Conservation (phyloP, 2,797 vertebrate species). For the Myripristis jacobus region DNA sequence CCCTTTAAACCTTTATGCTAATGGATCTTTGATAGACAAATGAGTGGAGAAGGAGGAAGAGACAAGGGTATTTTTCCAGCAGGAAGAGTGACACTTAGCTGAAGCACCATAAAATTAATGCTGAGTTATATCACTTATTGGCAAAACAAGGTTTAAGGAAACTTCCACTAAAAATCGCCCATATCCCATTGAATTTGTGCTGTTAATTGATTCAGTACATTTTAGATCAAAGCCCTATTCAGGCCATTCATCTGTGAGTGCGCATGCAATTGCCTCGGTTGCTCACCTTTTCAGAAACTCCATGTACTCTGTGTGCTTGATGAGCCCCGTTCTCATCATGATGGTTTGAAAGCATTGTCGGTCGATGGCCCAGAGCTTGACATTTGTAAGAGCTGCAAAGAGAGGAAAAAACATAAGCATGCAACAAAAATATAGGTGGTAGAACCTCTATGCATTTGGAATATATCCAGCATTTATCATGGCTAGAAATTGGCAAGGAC, state of each 20-base stretch:
- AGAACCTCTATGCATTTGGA: too few species aligned
- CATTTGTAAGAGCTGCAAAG: constrained; percentile 77
- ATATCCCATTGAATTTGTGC: constrained; percentile 48
- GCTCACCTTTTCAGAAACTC: constrained; percentile 84
- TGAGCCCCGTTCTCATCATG: constrained; percentile 87
- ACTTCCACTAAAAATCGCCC: constrained; percentile 15
- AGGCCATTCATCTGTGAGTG: constrained; percentile 25
- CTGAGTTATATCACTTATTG: constrained; percentile 17
- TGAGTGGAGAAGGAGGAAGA: constrained; percentile 10
- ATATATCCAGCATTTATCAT: too few species aligned
- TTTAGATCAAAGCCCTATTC: constrained; percentile 59
- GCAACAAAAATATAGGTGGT: constrained; percentile 6
- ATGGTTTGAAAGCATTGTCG: constrained; percentile 87
- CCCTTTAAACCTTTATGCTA: constrained; percentile 8
- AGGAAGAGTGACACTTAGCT: constrained; percentile 24
- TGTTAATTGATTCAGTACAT: constrained; percentile 63
- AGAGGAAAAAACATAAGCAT: constrained; percentile 42
- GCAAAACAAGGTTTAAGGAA: constrained; percentile 21
- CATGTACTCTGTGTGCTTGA: constrained; percentile 86
- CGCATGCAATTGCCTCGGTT: constrained; percentile 12
- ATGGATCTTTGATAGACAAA: constrained; percentile 21
- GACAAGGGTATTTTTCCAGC: constrained; percentile 1
- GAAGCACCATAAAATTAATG: constrained; percentile 2
- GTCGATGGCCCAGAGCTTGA: constrained; percentile 87
- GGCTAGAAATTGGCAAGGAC: too few species aligned